Evolutionary conservation across 2,113 vertebrate genomes (phyloP).

Genomic region (Quiscalus mexicanus): DNA sequence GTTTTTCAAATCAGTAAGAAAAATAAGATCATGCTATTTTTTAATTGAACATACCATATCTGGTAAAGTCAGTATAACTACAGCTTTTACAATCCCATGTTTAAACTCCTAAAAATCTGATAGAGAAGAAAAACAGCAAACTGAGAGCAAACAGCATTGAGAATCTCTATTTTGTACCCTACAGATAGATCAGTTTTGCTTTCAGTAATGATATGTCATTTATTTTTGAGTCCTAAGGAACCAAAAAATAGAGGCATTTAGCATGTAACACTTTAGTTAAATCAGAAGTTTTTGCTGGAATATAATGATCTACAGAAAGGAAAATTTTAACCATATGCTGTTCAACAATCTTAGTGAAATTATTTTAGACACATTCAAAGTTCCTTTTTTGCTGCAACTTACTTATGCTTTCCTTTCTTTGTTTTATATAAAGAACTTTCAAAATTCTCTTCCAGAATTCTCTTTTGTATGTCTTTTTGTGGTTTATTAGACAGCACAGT

Average conservation of each 20-base stretch:
- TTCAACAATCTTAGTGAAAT: background rate
- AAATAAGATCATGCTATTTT: background rate
- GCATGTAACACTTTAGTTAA: background rate
- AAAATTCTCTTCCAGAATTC: background rate
- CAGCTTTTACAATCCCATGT: background rate
- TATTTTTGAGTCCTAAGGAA: background rate
- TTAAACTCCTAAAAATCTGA: background rate
- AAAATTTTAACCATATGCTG: background rate
- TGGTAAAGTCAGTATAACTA: background rate
- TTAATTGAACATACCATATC: background rate
- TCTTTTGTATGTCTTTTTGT: background rate
- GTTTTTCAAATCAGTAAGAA: background rate
- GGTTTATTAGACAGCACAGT: conserved; percentile 8
- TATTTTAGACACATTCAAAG: background rate
- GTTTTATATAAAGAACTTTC: background rate
- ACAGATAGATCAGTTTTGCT: background rate
- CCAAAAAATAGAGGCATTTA: background rate
- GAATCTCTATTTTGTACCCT: background rate
- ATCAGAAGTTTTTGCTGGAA: background rate
- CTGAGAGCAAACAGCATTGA: background rate
- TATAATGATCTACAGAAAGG: background rate
- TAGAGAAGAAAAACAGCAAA: background rate
- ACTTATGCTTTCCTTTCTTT: background rate
- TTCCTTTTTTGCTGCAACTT: background rate
- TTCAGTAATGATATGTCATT: background rate